Evolutionary conservation across 2,888 invertebrate genomes (phyloP).

Genomic region (Phortica okadai): DNA sequence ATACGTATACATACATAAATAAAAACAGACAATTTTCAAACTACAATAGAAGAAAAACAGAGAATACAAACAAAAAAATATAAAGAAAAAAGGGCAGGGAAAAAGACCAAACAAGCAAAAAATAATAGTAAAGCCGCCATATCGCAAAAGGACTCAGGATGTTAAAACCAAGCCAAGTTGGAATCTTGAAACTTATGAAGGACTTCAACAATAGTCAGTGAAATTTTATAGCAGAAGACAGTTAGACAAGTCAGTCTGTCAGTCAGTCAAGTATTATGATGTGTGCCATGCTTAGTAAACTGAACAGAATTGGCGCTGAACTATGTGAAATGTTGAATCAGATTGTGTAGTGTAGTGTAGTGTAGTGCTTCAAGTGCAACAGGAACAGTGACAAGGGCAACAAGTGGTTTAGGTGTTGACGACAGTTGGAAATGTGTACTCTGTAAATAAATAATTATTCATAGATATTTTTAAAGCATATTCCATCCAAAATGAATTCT

Average conservation of each 20-base stretch:
- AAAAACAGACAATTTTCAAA: constrained; percentile 26
- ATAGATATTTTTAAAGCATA: background rate
- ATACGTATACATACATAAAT: constrained; percentile 40
- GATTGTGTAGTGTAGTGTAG: background rate
- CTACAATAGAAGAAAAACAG: constrained; percentile 10
- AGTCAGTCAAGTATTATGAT: constrained; percentile 21
- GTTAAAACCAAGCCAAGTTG: background rate
- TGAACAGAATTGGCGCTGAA: background rate
- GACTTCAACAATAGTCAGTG: background rate
- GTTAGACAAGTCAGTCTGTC: background rate
- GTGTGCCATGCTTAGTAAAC: constrained; percentile 18
- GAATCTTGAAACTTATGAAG: background rate
- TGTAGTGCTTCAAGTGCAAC: background rate
- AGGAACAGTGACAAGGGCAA: background rate
- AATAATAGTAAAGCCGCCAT: constrained; percentile 15
- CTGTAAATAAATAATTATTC: too few relatives aligned
- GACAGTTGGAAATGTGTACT: too few relatives aligned
- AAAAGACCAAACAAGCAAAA: background rate
- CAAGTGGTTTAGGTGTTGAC: background rate
- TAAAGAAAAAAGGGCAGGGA: constrained; percentile 7
- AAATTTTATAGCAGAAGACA: background rate
- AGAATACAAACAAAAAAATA: background rate
- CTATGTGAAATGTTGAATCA: background rate
- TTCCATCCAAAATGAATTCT: constrained; percentile 1
- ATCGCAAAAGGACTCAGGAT: background rate